phyloP scores from a whole-genome alignment of 2,888 invertebrate genomes.

The Eristalis arbustorum region DNA sequence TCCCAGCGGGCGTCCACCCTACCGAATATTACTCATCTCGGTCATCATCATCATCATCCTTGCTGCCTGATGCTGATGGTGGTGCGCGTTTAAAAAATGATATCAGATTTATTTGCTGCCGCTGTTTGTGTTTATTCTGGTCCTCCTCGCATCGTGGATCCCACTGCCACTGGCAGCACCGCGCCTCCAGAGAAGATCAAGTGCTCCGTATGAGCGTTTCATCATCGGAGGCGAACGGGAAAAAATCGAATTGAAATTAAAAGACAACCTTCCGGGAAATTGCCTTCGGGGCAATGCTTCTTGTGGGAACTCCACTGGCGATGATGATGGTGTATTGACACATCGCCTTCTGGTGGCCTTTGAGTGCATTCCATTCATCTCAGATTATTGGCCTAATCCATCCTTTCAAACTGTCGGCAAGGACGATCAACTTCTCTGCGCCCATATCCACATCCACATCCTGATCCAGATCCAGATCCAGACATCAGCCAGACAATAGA shows the following conservation, averaged over 20 bases:
- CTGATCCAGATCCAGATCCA: conserved; percentile 29
- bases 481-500: conserved; percentile 63
- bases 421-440: conserved; percentile 45
- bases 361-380: conserved; percentile 59
- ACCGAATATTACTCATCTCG: conserved; percentile 69
- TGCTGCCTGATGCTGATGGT: conserved; percentile 21
- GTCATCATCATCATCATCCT: conserved; percentile 56
- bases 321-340: conserved; percentile 65
- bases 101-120: conserved; percentile 66
- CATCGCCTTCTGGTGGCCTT: conserved; percentile 59
- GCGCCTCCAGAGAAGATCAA: background rate
- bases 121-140: conserved; percentile 32
- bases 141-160: background rate
- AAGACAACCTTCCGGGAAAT: conserved; percentile 52
- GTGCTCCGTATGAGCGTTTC: background rate
- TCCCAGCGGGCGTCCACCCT: conserved; percentile 69
- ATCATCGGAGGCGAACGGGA: background rate
- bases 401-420: conserved; percentile 61
- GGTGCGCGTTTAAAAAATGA: conserved; percentile 55
- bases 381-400: conserved; percentile 68
- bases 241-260: conserved; percentile 60
- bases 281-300: conserved; percentile 13
- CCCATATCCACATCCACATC: background rate
- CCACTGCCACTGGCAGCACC: background rate
- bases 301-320: conserved; percentile 48